Base-by-base conservation (phyloP, 2,888 invertebrate genomes). In the Argyra leucocephala region DNA sequence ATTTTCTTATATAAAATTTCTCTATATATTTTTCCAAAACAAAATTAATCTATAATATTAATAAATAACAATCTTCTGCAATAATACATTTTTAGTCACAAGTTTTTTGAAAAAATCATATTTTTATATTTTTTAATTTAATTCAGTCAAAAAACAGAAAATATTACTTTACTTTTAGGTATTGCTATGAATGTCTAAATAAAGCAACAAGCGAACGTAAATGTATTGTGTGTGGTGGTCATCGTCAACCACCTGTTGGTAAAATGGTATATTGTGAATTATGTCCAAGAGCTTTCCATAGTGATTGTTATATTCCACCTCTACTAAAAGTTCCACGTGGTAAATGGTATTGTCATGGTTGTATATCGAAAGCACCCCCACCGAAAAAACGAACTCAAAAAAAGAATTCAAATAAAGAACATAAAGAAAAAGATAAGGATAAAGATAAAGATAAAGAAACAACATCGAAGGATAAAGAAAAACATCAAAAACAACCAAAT, bases 171-270 rank as follows among this genome's bases (percentile, higher is more conserved):
- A 12, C 24, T 66, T 71, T 2, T 67, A 91, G 91, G 91, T 97
- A 93, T 80, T 97, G 96, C 81, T 94, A 90, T 83, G 94, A 94
- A 76, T 97, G 96, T 81, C 88, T 91, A 81, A 92, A 93, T 81
- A 93, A 94, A 81, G 94, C 93, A 6, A 91, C 94, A 24, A 94
- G 94, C 36, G 91, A 93, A 75, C 85, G 93, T 66, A 93, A 93
- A 75, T 97, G 97, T 82, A 90, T 96, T 70, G 93, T 96, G 67
- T 98, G 97, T 79, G 96, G 96, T 57, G 85, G 85, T 22, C 86
- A 86, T 73, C 83, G 85, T 69, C 82, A 82, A 31, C 76, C 80
- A 60, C 83, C 84, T 1, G 75, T 78, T 58, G 82, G 82, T 63
- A 83, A 86, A 69, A 85, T 96, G 76, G 86, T 95, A 61, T 86